These are phyloP conservation scores for Pseudoatta argentina DNA, from an alignment of 1,140 invertebrate genomes.

Conservation along the genomic window DNA sequence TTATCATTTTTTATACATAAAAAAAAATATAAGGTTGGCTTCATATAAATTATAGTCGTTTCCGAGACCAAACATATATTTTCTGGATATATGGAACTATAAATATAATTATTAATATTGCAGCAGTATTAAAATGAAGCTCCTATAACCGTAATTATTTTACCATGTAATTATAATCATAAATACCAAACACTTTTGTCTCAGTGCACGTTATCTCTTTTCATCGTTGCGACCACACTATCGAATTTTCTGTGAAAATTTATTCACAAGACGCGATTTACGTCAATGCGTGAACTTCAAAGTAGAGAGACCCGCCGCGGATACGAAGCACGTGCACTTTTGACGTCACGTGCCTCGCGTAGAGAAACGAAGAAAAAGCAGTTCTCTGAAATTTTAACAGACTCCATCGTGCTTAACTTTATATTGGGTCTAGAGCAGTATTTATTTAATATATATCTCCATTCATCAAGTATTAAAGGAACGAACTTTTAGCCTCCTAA, in stretches of 20 bases:
- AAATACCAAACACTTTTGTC: too few relatives aligned
- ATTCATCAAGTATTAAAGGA: not conserved
- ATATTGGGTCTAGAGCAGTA: not conserved
- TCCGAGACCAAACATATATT: too few relatives aligned
- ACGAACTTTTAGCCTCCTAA: not conserved
- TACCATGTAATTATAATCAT: too few relatives aligned
- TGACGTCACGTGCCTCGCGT: conserved; percentile 40
- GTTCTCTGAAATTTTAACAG: conserved; percentile 34
- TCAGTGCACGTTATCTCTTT: not conserved
- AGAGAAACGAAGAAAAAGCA: conserved; percentile 17
- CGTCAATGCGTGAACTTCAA: conserved; percentile 27
- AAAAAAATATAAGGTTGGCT: too few relatives aligned
- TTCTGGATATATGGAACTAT: too few relatives aligned
- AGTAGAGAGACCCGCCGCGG: not conserved
- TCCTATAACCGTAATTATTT: too few relatives aligned
- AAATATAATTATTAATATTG: too few relatives aligned
- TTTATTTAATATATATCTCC: conserved; percentile 36
- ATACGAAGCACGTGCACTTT: conserved; percentile 26
- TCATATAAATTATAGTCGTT: too few relatives aligned
- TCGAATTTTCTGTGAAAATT: not conserved
- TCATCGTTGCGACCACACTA: not conserved
- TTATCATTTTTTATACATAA: too few relatives aligned
- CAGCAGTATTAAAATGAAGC: too few relatives aligned
- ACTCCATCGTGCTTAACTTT: not conserved
- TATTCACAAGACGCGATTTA: conserved; percentile 16